phyloP scores from a whole-genome alignment of 2,797 vertebrate species.

The Spinibarbus caldwelli region DNA sequence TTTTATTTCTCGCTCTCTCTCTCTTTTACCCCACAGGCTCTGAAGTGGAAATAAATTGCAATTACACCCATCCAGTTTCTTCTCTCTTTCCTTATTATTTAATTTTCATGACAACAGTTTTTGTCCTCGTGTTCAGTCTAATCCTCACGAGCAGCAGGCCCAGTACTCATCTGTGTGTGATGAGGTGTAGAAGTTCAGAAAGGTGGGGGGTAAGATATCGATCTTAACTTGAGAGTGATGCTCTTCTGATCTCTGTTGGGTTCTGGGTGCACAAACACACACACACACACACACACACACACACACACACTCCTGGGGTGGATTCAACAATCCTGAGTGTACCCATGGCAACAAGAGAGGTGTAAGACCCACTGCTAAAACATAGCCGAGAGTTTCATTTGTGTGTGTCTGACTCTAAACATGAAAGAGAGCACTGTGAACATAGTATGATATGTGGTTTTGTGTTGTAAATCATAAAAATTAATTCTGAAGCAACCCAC shows the following conservation, averaged over 20 bases:
- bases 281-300: constrained; percentile 54
- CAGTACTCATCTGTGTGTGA: constrained; percentile 24
- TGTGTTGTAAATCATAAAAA: constrained; percentile 6
- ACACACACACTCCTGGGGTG: constrained; percentile 71
- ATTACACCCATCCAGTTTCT: constrained; percentile 78
- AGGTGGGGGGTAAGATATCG: constrained; percentile 78
- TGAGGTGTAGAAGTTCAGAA: constrained; percentile 35
- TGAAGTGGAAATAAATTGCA: constrained; percentile 86
- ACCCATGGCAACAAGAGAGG: constrained; percentile 83
- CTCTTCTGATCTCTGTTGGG: constrained; percentile 89
- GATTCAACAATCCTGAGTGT: constrained; percentile 83
- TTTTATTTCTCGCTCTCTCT: constrained; percentile 34
- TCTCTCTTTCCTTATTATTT: constrained; percentile 68
- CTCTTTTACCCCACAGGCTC: constrained; percentile 65
- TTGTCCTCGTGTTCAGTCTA: constrained; percentile 11
- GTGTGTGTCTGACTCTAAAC: constrained; percentile 41
- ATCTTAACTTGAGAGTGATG: constrained; percentile 89
- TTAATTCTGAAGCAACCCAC: neutral
- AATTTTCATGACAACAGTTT: constrained; percentile 60
- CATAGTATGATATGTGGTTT: neutral
- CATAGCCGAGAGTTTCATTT: constrained; percentile 27
- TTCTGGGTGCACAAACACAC: constrained; percentile 60
- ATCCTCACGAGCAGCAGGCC: constrained; percentile 26
- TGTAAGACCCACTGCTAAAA: constrained; percentile 60
- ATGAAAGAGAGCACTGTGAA: neutral